Percentiles rank a stretch among this genome's conserved stretches.
These are phyloP conservation scores for Conomelus anceps DNA, from an alignment of 2,888 invertebrate species.

Conservation along the genomic window DNA sequence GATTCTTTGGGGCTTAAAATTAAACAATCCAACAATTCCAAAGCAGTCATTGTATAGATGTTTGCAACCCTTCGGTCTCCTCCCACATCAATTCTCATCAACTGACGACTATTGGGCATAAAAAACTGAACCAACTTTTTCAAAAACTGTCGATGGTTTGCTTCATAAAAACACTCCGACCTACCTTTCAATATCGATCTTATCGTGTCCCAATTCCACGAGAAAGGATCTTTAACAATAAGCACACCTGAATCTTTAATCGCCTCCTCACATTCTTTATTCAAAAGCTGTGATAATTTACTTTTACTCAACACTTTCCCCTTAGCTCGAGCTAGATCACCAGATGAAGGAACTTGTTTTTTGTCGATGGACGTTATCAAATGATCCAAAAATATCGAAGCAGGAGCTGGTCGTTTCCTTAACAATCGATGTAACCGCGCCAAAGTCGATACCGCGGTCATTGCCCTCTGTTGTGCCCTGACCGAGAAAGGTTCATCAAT, in stretches of 20 bases:
- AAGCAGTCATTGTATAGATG: slow-evolving; percentile 43
- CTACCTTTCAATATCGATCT: slow-evolving; percentile 61
- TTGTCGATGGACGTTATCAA: slow-evolving; percentile 27
- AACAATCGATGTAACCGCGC: slow-evolving; percentile 70
- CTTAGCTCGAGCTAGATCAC: slow-evolving; percentile 20
- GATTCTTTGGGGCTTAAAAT: slow-evolving; percentile 52
- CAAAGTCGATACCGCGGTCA: slow-evolving; percentile 74
- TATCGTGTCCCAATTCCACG: slow-evolving; percentile 93
- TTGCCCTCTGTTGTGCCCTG: slow-evolving; percentile 58
- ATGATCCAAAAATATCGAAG: slow-evolving; percentile 76
- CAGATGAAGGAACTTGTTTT: neutral
- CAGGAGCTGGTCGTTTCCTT: slow-evolving; percentile 71
- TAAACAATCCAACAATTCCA: slow-evolving; percentile 67
- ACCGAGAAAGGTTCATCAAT: slow-evolving; percentile 10
- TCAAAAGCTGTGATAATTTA: slow-evolving; percentile 35
- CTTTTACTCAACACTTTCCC: slow-evolving; percentile 24
- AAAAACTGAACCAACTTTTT: slow-evolving; percentile 75
- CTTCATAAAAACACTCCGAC: slow-evolving; percentile 50
- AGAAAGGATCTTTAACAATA: slow-evolving; percentile 66
- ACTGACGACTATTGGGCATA: slow-evolving; percentile 80
- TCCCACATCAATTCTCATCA: slow-evolving; percentile 73
- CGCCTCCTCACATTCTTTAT: slow-evolving; percentile 55
- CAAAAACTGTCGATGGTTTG: slow-evolving; percentile 58
- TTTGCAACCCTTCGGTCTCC: slow-evolving; percentile 39
- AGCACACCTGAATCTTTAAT: slow-evolving; percentile 78